phyloP scores from a whole-genome alignment of 2,888 invertebrate species.

The Panopea generosa region DNA sequence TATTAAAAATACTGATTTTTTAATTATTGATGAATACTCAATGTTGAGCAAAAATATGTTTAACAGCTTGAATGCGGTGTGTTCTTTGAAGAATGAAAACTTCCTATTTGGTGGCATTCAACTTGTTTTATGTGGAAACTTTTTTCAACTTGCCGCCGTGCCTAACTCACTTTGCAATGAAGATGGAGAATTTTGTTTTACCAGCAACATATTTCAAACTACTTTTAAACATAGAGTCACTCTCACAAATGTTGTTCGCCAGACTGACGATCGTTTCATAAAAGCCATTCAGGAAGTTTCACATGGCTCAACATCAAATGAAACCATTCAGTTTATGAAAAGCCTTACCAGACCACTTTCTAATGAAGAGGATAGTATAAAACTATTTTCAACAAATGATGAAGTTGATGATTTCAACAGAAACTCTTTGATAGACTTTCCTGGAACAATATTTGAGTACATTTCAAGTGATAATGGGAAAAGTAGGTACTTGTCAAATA shows the following conservation, averaged over 20 bases:
- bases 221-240: conserved; percentile 18
- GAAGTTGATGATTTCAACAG: conserved; percentile 15
- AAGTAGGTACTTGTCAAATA: conserved; percentile 7
- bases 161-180: conserved; percentile 30
- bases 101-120: conserved; percentile 38
- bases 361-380: conserved; percentile 1
- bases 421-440: conserved; percentile 17
- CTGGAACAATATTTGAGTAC: conserved; percentile 18
- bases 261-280: conserved; percentile 22
- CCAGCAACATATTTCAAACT: conserved; percentile 13
- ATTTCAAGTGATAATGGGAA: conserved; percentile 23
- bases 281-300: conserved; percentile 25
- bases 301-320: conserved; percentile 11
- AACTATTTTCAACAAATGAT: conserved; percentile 29
- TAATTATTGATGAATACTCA: conserved; percentile 41
- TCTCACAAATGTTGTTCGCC: conserved; percentile 23
- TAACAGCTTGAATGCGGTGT: conserved; percentile 10
- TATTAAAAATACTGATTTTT: conserved; percentile 20
- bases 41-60: conserved; percentile 40
- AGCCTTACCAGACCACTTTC: conserved; percentile 11
- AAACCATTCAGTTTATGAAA: conserved; percentile 14
- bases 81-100: too few relatives aligned
- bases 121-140: conserved; percentile 39
- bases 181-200: conserved; percentile 32
- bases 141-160: conserved; percentile 45